Base-by-base conservation (phyloP, 2,888 invertebrate genomes). In the Plebejus anna region DNA sequence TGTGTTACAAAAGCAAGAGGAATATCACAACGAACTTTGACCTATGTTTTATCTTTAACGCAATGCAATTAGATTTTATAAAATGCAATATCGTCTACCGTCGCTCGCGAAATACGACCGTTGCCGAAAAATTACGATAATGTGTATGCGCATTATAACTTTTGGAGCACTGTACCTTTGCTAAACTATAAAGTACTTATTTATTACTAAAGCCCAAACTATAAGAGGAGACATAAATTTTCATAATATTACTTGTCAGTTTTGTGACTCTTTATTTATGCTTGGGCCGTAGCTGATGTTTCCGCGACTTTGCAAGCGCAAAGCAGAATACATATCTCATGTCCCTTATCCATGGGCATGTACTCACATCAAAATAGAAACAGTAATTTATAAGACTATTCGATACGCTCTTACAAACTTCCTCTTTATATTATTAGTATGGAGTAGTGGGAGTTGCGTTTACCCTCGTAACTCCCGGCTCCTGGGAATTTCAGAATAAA, bases 401-500 rank as follows among this genome's bases (percentile, higher is more conserved):
- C 47, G 2, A 47, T 47, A 47, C 55, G 55, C 55, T 13, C 16
- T 51, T 55, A 55, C 55, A 16, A 55, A 55, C 13, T 51, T 51
- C 13, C 51, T 16, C 55, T 4, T 55, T 55, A 16, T 55, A 55
- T 55, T 55, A 55, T 2, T 9, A 22, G n/a, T 59, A 22, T 59
- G n/a, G 59, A 59, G n/a, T n/a, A 22, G 22, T 59, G 9, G 61
- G 28, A 28, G 4, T 59, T 28, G 28, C 22, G 61, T 61, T 28
- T 9, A 61, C 61, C 61, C 28, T 28, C 61, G 61, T 61, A 61
- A 61, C 61, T 61, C 61, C 9, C 11, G 28, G 9, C 61, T 61
- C 61, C 61, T 61, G 61, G 61, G 11, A 61, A 61, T 61, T 61
- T 28, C 61, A 28, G 28, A 28, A 61, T 61, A 61, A 61, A 61